A percentile compares a stretch with the other conserved stretches of the same genome.
These are phyloP conservation scores for Tetragnatha montana DNA, from an alignment of 2,888 invertebrate genomes.

Conservation along the genomic window DNA sequence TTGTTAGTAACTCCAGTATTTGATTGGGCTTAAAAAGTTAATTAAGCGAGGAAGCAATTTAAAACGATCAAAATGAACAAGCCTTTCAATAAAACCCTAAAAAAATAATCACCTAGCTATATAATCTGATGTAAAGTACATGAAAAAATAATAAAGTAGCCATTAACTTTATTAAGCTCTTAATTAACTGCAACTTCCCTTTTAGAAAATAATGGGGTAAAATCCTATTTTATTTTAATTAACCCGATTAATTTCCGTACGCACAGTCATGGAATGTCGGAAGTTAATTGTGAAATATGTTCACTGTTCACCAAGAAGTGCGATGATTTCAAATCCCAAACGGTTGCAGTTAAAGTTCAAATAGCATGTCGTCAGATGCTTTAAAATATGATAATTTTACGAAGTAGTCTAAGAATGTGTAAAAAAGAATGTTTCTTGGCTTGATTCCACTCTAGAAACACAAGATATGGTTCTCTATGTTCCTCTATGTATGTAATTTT, in stretches of 20 bases:
- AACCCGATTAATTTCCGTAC: slow-evolving; percentile 18
- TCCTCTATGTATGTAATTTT: too few relatives aligned
- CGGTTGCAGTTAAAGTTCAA: not conserved
- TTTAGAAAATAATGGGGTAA: slow-evolving; percentile 17
- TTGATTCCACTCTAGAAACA: not conserved
- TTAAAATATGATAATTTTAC: not conserved
- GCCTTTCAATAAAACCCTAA: not conserved
- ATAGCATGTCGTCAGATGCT: not conserved
- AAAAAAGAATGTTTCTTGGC: not conserved
- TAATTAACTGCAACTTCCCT: slow-evolving; percentile 31
- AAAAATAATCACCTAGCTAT: not conserved
- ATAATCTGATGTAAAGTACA: slow-evolving; percentile 10
- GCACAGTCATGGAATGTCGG: not conserved
- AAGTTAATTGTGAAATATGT: not conserved
- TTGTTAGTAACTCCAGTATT: not conserved
- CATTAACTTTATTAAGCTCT: slow-evolving; percentile 27
- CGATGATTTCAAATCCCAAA: not conserved
- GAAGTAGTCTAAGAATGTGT: not conserved
- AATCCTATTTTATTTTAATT: slow-evolving; percentile 14
- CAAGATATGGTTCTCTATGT: too few relatives aligned
- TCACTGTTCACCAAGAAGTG: not conserved
- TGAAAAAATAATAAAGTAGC: slow-evolving; percentile 10
- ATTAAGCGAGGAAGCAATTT: slow-evolving; percentile 4
- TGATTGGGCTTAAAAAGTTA: slow-evolving; percentile 20
- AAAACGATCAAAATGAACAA: not conserved